phyloP scores from a whole-genome alignment of 2,113 vertebrate species.

The Rhinopithecus roxellana region DNA sequence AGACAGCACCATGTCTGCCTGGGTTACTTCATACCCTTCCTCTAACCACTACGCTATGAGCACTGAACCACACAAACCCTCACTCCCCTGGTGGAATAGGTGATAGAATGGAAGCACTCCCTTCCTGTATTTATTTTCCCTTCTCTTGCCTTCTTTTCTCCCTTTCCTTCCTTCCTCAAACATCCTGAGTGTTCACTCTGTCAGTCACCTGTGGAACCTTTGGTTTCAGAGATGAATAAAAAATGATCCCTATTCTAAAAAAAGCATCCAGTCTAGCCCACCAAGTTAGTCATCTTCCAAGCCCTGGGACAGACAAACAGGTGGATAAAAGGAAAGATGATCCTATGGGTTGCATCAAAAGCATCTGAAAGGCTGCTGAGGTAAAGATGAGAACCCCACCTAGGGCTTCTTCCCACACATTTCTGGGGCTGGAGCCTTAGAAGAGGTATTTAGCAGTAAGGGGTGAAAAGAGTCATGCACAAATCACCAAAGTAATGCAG shows the following conservation, averaged over 20 bases:
- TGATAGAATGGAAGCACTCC: background rate
- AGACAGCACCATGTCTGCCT: background rate
- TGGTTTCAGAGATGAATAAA: background rate
- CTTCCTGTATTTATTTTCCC: background rate
- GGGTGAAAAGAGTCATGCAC: background rate
- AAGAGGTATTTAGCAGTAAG: background rate
- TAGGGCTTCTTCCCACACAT: background rate
- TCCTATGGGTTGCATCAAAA: background rate
- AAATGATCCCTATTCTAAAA: background rate
- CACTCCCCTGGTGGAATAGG: background rate
- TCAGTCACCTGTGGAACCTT: background rate
- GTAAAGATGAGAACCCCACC: background rate
- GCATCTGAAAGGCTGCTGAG: background rate
- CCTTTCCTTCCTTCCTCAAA: background rate
- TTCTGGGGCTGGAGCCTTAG: background rate
- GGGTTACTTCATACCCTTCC: background rate
- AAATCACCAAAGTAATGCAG: constrained; percentile 31
- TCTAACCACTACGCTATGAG: background rate
- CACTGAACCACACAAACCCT: background rate
- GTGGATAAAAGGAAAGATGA: background rate
- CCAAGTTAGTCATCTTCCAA: background rate
- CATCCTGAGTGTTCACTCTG: background rate
- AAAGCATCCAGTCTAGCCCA: background rate
- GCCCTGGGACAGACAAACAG: background rate
- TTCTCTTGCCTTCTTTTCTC: background rate